Evolutionary conservation across 1,140 invertebrate species (phyloP).

Genomic region (Atta cephalotes): DNA sequence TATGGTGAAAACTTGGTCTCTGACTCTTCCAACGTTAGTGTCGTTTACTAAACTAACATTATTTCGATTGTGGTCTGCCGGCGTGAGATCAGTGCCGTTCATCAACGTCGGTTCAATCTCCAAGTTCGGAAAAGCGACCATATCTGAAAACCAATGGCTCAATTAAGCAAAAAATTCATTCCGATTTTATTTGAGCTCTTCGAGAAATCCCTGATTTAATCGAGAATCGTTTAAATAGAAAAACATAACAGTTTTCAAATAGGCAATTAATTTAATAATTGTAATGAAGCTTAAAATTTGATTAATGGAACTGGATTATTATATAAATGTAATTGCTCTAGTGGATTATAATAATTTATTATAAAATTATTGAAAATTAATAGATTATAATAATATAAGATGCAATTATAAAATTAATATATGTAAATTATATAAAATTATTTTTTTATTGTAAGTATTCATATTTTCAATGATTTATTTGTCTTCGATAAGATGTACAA

Average conservation of each 20-base stretch:
- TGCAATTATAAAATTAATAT: too few relatives aligned
- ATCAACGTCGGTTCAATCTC: constrained; percentile 78
- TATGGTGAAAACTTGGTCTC: constrained; percentile 61
- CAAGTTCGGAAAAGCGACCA: constrained; percentile 82
- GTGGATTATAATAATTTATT: neutral
- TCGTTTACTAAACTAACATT: constrained; percentile 50
- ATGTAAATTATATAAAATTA: neutral
- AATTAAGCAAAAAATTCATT: neutral
- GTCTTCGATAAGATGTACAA: neutral
- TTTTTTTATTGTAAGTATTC: neutral
- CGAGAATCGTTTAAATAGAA: neutral
- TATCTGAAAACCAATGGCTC: constrained; percentile 76
- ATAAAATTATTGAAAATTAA: neutral
- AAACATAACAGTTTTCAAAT: neutral
- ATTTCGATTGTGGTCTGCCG: constrained; percentile 51
- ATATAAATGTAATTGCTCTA: neutral
- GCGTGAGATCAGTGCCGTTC: constrained; percentile 70
- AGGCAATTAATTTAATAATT: neutral
- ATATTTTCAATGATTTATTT: neutral
- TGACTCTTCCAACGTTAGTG: neutral
- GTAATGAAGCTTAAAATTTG: neutral
- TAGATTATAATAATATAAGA: neutral
- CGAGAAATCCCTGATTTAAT: neutral
- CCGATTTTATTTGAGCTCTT: neutral
- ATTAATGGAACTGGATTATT: neutral